Evolutionary conservation across 2,888 invertebrate species (phyloP), one percentile per base, ranked within the genome.

Genomic region (Colostygia pectinataria): DNA sequence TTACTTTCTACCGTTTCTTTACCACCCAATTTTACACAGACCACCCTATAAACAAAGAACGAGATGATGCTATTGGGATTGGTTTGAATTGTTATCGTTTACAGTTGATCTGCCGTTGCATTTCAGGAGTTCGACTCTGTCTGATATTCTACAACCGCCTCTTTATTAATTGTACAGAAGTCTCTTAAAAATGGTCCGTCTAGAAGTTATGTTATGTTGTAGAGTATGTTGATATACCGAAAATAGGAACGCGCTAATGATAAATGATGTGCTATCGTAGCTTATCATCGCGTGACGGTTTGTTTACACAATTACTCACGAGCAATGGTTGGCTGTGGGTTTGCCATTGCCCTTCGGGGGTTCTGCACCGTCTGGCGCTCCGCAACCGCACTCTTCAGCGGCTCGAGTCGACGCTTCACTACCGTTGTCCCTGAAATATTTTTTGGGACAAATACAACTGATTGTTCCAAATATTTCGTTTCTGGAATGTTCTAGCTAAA

Each of bases 391-490:
- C 55, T 88, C 90, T 58, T 86, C 91, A 7, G 86, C 90, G 28
- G 83, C 69, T 12, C 87, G 78, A 29, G 91, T 91, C 9, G 90
- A 90, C 27, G 90, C 89, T 61, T 90, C 90, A 73, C 90, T 91
- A 73, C 85, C 88, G 77, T 88, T 89, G 77, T 91, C 91, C 67
- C 91, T 91, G 86, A 63, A 89, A 86, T 66, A 60, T 68, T 53
- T 63, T 67, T 69, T 60, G 68, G 68, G 62, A 66, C 64, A 63
- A 45, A 48, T 44, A 47, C 34, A 44, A 42, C 51, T 32, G 37
- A 38, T 52, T 52, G 24, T 14, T 49, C 41, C 14, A 23, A 36
- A 12, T 18, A 24, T 8, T 32, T 14, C 8, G 4, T 31, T 32
- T 40, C 14, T 15, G 20, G 2, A 12, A 12, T 39, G 4, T 14